Evolutionary conservation across 2,113 vertebrate genomes (phyloP).

Genomic region (Colius striatus): DNA sequence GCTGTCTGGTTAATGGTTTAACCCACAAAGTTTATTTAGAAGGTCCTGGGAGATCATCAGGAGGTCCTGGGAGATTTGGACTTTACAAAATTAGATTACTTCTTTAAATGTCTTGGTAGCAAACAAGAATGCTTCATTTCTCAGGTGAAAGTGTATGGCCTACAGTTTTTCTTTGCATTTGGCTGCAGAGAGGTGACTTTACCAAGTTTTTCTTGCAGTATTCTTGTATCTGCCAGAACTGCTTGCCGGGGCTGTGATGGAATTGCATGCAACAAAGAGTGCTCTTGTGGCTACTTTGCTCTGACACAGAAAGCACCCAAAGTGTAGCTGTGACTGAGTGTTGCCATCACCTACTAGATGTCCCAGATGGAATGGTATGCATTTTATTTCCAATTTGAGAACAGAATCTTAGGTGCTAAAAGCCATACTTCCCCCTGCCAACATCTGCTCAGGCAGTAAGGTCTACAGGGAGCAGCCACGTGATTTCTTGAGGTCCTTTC

Average conservation of each 20-base stretch:
- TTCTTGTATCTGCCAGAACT: not conserved
- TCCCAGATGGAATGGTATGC: not conserved
- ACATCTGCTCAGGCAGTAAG: not conserved
- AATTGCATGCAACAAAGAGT: not conserved
- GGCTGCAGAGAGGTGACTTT: not conserved
- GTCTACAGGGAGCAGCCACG: not conserved
- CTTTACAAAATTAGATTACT: not conserved
- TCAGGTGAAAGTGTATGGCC: not conserved
- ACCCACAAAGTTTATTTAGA: not conserved
- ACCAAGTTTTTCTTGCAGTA: not conserved
- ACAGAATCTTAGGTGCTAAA: not conserved
- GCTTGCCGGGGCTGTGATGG: not conserved
- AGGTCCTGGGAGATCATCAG: too few species aligned
- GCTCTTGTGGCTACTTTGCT: not conserved
- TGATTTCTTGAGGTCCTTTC: not conserved
- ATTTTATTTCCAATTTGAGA: not conserved
- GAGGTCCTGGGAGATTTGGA: not conserved
- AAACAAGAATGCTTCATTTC: not conserved
- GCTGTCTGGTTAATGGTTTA: not conserved
- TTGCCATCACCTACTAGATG: not conserved
- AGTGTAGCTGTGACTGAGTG: not conserved
- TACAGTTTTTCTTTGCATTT: not conserved
- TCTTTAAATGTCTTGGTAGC: not conserved
- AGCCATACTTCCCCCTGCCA: not conserved
- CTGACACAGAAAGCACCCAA: not conserved